A percentile compares a stretch with the other conserved stretches of the same genome.
Conservation (phyloP, 2,797 vertebrate species). For the Hemitrygon akajei region DNA sequence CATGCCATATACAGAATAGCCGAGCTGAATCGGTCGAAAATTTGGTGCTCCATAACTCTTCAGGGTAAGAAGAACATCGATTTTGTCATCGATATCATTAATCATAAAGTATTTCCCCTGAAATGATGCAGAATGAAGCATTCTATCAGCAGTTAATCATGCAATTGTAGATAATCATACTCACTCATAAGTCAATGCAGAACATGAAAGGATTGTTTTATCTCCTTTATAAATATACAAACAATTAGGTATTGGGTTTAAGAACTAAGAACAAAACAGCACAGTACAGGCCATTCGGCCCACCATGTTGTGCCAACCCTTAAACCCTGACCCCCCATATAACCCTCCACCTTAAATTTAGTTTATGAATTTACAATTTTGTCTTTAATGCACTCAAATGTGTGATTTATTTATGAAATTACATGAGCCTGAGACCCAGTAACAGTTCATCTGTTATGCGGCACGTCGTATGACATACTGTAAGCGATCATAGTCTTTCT, state of each 20-base stretch:
- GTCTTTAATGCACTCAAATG: not conserved
- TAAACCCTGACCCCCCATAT: too few species aligned
- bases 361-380: not conserved
- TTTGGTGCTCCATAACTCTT: conserved; percentile 34
- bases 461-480: too few species aligned
- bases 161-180: not conserved
- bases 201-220: not conserved
- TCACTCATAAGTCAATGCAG: not conserved
- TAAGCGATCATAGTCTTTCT: too few species aligned
- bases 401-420: not conserved
- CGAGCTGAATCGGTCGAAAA: conserved; percentile 20
- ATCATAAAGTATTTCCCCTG: conserved; percentile 38
- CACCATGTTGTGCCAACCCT: too few species aligned
- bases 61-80: conserved; percentile 23
- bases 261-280: too few species aligned
- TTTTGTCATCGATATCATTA: conserved; percentile 12
- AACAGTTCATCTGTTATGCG: too few species aligned
- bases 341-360: too few species aligned
- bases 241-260: not conserved
- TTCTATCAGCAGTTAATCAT: not conserved
- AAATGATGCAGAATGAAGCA: not conserved
- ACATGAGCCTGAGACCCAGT: not conserved
- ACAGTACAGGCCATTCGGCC: too few species aligned
- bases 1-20: conserved; percentile 34
- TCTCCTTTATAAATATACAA: not conserved